Evolutionary conservation across 2,888 invertebrate genomes (phyloP), one percentile per base, ranked within the genome.

Genomic region (Aphodius granarius): DNA sequence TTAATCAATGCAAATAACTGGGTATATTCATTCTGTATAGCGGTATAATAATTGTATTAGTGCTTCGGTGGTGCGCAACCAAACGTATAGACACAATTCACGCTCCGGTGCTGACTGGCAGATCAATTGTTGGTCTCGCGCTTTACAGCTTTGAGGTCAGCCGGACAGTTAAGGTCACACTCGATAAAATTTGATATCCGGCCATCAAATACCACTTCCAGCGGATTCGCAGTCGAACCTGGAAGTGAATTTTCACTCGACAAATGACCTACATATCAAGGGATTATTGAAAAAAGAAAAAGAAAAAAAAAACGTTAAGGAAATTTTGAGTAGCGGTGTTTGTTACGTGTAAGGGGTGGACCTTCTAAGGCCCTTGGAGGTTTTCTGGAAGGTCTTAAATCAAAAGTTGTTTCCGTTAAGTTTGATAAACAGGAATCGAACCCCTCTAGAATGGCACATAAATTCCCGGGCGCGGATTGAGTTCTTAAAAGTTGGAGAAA

Each of bases 101-200:
- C 22, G 22, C 66, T 43, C 22, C 18, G 23, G 65, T 65, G 73
- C 73, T 73, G 73, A 73, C 73, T 73, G 65, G 73, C 73, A 22
- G 66, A 73, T 66, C 73, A 73, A 73, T 73, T 73, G 66, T 73
- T 65, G 73, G 21, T 66, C 73, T 6, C 16, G 65, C 65, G 72
- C 18, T 19, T 16, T 20, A 16, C 9, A 66, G 66, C 22, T 65
- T 22, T 17, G 73, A 73, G 73, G 73, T 73, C 73, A 73, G 66
- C 73, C 64, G 73, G 43, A 65, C 65, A 43, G 64, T 73, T 73
- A 73, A 73, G 73, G 73, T 66, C 73, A 43, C 73, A 65, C 65
- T 17, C 73, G 73, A 73, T 73, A 23, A 73, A 73, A 73, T 66
- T 73, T 73, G 23, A 73, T 73, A 73, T 66, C 18, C 73, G 20